These are phyloP conservation scores for Aplochiton taeniatus DNA, from an alignment of 2,797 vertebrate species.

Conservation along the genomic window DNA sequence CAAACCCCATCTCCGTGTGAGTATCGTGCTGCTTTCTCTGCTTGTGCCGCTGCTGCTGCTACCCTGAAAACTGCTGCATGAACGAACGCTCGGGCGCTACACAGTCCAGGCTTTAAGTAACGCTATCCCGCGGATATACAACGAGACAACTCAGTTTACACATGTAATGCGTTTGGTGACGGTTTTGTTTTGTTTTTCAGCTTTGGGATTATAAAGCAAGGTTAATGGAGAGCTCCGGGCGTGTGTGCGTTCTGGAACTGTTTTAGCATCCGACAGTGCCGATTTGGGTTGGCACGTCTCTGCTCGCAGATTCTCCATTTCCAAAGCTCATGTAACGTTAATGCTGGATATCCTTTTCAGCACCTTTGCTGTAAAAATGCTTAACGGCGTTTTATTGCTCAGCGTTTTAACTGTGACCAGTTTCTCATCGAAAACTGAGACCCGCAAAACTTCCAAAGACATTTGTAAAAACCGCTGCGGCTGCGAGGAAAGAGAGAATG, in stretches of 20 bases:
- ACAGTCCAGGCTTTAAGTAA: slow-evolving; percentile 45
- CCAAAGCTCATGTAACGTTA: slow-evolving; percentile 41
- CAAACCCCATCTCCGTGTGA: slow-evolving; percentile 50
- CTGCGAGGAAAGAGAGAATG: slow-evolving; percentile 95
- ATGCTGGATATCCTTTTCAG: slow-evolving; percentile 67
- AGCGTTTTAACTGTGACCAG: slow-evolving; percentile 91
- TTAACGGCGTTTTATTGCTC: slow-evolving; percentile 92
- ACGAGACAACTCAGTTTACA: slow-evolving; percentile 54
- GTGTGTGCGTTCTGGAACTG: slow-evolving; percentile 49
- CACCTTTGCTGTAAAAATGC: slow-evolving; percentile 87
- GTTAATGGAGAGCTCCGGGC: slow-evolving; percentile 64
- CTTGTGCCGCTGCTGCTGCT: slow-evolving; percentile 39
- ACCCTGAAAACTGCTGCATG: slow-evolving; percentile 58
- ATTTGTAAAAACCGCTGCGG: slow-evolving; percentile 94
- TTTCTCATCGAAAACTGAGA: slow-evolving; percentile 85
- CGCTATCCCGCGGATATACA: slow-evolving; percentile 47
- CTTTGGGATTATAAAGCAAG: slow-evolving; percentile 56
- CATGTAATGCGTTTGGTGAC: slow-evolving; percentile 43
- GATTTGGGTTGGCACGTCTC: slow-evolving; percentile 18
- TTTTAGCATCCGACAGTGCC: slow-evolving; percentile 46
- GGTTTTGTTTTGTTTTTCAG: slow-evolving; percentile 37
- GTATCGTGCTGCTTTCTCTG: slow-evolving; percentile 52
- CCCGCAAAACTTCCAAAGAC: slow-evolving; percentile 97
- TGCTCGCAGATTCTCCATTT: slow-evolving; percentile 6
- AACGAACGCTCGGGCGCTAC: slow-evolving; percentile 39